Base-by-base conservation (phyloP, 2,113 vertebrate genomes). In the Turdus rufiventris region DNA sequence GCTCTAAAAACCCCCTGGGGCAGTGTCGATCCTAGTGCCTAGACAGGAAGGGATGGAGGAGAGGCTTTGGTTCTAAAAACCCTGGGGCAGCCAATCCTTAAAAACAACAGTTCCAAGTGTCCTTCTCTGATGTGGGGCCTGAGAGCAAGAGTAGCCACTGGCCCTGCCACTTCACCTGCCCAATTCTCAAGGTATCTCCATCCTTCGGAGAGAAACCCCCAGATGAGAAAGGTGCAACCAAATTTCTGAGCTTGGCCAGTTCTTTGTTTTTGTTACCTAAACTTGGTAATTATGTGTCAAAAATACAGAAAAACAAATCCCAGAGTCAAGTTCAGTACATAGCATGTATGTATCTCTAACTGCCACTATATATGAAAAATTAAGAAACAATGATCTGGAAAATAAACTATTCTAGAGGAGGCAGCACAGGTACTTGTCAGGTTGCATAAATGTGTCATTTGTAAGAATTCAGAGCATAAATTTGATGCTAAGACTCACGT, bases 281-380 rank as follows among this genome's bases (percentile, higher is more conserved):
- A 21, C 18, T 42, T n/a, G 9, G 5, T 33, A 77, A 57, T 60
- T 50, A 17, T 7, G 5, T 16, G 5, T 51, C 18, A 70, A 74
- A 45, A 50, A 8, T 10, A 33, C 2, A 9, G 31, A 47, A 71
- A 71, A 43, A 38, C 14, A 61, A 29, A 57, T 9, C 16, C 25
- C 6, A 6, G 6, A 5, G 5, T 34, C 33, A 31, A 38, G 38
- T 73, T 51, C 21, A 51, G 23, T 33, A 6, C 10, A 25, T 28
- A 42, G 3, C 3, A 6, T 31, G 12, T 36, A 20, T 3, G 1
- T n/a, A 48, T 19, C 7, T 31, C 1, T 65, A 42, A 20, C 33
- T 85, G 10, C 29, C 58, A 23, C 24, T 15, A 42, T 31, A 14
- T 9, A 34, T 23, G 24, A 57, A 66, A 86, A 56, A 57, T 28